Percentiles rank a stretch among this genome's conserved stretches.
These are phyloP conservation scores for Suillia variegata DNA, from an alignment of 2,888 invertebrate species.

Conservation along the genomic window DNA sequence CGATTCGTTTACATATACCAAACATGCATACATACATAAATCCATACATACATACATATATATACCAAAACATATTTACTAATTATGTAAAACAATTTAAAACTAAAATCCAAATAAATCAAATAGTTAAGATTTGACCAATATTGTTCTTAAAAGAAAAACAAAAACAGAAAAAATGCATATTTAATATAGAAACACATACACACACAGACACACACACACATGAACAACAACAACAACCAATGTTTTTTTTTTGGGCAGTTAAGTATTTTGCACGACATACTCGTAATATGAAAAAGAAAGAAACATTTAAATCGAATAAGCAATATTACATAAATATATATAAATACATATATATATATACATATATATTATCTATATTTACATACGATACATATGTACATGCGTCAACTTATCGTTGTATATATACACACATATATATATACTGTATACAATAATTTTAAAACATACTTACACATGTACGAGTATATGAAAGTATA, in stretches of 20 bases:
- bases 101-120: no score
- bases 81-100: neutral
- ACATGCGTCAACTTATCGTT: neutral
- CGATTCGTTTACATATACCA: constrained; percentile 9
- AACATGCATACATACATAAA: constrained; percentile 17
- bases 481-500: no score
- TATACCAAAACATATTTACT: constrained; percentile 1
- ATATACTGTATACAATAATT: neutral
- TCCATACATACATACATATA: constrained; percentile 7
- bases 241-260: no score
- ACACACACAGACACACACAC: constrained; percentile 14
- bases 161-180: constrained; percentile 20
- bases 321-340: neutral
- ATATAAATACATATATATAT: neutral
- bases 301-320: neutral
- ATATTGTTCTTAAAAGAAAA: constrained; percentile 32
- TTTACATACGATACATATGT: neutral
- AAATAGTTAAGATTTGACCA: constrained; percentile 37
- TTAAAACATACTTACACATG: no score
- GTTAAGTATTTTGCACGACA: no score
- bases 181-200: constrained; percentile 7
- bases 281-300: neutral
- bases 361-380: neutral
- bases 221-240: no score
- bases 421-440: constrained; percentile 1